Evolutionary conservation across 2,113 vertebrate species (phyloP).

Genomic region (Triplophysa rosa): DNA sequence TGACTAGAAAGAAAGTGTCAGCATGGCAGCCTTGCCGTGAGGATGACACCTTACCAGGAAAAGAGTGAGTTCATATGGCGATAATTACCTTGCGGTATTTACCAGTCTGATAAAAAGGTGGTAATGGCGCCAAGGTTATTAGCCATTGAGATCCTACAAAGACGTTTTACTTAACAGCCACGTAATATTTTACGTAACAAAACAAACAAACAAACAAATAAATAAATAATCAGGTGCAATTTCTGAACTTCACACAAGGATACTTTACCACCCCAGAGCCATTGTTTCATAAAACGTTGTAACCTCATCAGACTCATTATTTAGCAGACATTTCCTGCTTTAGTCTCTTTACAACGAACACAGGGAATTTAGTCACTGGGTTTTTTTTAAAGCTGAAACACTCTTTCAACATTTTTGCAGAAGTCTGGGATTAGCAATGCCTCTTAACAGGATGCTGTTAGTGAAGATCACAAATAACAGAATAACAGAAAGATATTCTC

Average conservation of each 20-base stretch:
- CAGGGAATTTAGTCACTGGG: slow-evolving; percentile 38
- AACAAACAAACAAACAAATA: slow-evolving; percentile 23
- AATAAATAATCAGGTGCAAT: slow-evolving; percentile 12
- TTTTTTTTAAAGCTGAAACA: slow-evolving; percentile 38
- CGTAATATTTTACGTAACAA: not conserved
- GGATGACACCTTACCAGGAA: slow-evolving; percentile 1
- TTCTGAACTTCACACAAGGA: slow-evolving; percentile 23
- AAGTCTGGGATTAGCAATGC: slow-evolving; percentile 59
- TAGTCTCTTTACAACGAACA: slow-evolving; percentile 49
- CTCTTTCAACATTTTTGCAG: slow-evolving; percentile 60
- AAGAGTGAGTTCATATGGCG: slow-evolving; percentile 9
- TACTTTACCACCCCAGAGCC: slow-evolving; percentile 26
- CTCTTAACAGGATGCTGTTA: slow-evolving; percentile 46
- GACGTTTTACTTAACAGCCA: slow-evolving; percentile 29
- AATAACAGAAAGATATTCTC: slow-evolving; percentile 10
- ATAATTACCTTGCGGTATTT: slow-evolving; percentile 33
- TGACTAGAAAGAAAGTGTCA: too few relatives aligned
- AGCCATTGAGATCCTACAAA: not conserved
- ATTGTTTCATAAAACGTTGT: slow-evolving; percentile 46
- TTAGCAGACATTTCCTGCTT: slow-evolving; percentile 6
- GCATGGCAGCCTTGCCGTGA: not conserved
- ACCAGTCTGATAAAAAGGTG: slow-evolving; percentile 6
- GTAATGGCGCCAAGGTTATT: slow-evolving; percentile 29
- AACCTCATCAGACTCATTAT: slow-evolving; percentile 57
- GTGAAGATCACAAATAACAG: slow-evolving; percentile 51